phyloP scores from a whole-genome alignment of 2,113 vertebrate species.

The Ochotona curzoniae region DNA sequence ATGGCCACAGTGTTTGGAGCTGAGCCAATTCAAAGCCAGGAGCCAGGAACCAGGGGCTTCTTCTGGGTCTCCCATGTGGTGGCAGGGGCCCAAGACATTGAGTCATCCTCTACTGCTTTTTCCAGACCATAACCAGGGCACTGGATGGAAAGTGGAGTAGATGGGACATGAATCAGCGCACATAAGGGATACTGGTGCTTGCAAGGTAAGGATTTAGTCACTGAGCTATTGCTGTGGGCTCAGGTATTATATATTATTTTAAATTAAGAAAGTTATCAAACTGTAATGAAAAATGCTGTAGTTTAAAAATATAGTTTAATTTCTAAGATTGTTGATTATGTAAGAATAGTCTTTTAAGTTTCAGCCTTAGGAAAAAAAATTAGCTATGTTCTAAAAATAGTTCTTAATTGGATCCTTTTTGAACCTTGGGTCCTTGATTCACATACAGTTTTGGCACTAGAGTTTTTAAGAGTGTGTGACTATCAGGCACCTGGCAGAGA shows the following conservation, averaged over 20 bases:
- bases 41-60: too few species aligned
- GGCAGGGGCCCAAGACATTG: too few species aligned
- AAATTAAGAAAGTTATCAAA: conserved; percentile 21
- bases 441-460: conserved; percentile 62
- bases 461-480: conserved; percentile 61
- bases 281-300: neutral
- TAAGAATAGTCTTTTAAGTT: conserved; percentile 62
- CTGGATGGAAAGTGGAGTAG: too few species aligned
- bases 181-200: too few species aligned
- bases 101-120: too few species aligned
- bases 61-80: too few species aligned
- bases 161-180: too few species aligned
- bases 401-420: conserved; percentile 69
- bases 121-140: too few species aligned
- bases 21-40: too few species aligned
- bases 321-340: conserved; percentile 55
- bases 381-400: conserved; percentile 70
- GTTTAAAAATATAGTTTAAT: conserved; percentile 52
- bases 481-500: conserved; percentile 58
- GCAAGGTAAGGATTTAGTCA: too few species aligned
- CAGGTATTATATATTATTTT: neutral
- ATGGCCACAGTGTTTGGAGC: too few species aligned
- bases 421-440: conserved; percentile 53
- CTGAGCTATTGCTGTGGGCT: too few species aligned
- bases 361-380: conserved; percentile 60